Evolutionary conservation across 2,113 vertebrate genomes (phyloP), one percentile per base, ranked within the genome.

Genomic region (Ptilonorhynchus violaceus): DNA sequence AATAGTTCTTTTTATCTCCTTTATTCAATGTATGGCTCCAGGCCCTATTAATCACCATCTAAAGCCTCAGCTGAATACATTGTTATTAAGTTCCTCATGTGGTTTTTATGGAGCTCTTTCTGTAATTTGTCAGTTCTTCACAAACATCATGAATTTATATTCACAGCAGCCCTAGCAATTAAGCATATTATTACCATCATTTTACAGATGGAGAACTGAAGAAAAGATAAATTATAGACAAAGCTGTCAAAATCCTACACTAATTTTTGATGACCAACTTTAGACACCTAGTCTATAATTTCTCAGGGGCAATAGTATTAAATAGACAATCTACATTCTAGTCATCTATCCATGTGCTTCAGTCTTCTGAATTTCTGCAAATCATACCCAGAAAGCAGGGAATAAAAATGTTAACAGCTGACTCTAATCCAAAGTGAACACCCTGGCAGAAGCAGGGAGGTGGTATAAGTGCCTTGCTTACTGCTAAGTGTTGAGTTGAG

Each of bases 201-300:
- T 96, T 94, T 96, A 92, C 80, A 94, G 93, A 89, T 95, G 87
- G 87, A 88, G 86, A 75, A 95, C 58, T 69, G 74, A 87, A 94
- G n/a, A 78, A 94, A 93, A 95, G 79, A 95, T 31, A 95, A 95
- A 94, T 95, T 89, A 89, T 60, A 94, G 53, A 60, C 53, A 91
- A 95, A 95, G 67, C 77, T 94, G 81, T 95, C 87, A 89, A 94
- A 91, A 89, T 13, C n/a, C 77, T 91, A 44, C 88, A 56, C 84
- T 85, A 94, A 82, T 91, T 96, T 94, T 82, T 95, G 94, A 89
- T 94, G 93, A 87, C 92, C 92, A 94, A n/a, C 84, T 96, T 96
- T 89, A 94, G 87, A 82, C 46, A 95, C n/a, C 74, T 91, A 96
- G 69, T n/a, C 52, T 94, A n/a, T 93, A 93, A 91, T 95, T 96